phyloP scores from a whole-genome alignment of 1,140 invertebrate species.

The Zeugodacus cucurbitae region DNA sequence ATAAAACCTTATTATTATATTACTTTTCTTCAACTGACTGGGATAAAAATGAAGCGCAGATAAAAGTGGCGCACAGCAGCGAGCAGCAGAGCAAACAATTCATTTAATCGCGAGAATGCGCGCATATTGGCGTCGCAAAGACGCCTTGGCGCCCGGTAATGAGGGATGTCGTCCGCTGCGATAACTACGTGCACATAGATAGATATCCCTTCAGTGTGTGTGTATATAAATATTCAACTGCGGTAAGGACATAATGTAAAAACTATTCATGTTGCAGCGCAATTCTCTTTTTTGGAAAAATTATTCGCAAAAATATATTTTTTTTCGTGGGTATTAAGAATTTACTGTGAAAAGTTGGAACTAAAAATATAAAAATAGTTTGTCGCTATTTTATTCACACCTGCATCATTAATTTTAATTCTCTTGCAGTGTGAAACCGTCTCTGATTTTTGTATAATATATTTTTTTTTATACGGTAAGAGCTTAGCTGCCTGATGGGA shows the following conservation, averaged over 20 bases:
- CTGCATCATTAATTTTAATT: conserved; percentile 6
- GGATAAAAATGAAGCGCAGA: not conserved
- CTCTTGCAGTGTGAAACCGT: not conserved
- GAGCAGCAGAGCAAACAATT: not conserved
- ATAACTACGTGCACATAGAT: not conserved
- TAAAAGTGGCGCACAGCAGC: not conserved
- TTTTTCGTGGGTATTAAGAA: not conserved
- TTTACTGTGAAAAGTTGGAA: not conserved
- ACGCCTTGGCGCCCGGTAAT: not conserved
- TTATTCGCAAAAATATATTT: not conserved
- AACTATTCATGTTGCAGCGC: not conserved
- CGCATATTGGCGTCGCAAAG: not conserved
- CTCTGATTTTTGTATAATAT: not conserved
- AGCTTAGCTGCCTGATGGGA: not conserved
- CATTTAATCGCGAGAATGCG: conserved; percentile 16
- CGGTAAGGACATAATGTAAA: not conserved
- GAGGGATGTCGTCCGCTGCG: not conserved
- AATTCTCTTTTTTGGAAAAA: not conserved
- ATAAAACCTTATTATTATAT: not conserved
- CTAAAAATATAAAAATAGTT: not conserved
- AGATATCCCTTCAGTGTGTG: not conserved
- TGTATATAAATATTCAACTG: not conserved
- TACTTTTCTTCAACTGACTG: not conserved
- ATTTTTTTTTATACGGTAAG: not conserved
- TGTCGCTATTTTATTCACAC: not conserved